Evolutionary conservation across 2,113 vertebrate species (phyloP).

Genomic region (Ahaetulla prasina): DNA sequence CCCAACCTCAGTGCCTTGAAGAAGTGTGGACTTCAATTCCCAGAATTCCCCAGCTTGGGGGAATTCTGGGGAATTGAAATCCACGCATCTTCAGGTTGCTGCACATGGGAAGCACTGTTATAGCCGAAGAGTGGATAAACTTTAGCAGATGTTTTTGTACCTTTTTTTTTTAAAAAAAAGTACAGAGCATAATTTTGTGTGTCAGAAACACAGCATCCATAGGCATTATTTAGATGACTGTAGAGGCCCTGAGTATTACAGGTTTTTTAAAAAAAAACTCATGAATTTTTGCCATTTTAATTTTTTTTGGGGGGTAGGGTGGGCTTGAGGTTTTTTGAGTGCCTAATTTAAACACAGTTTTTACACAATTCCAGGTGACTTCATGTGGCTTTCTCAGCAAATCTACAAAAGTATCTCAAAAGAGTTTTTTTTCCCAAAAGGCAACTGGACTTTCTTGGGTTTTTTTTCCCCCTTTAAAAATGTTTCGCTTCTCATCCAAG

Average conservation of each 20-base stretch:
- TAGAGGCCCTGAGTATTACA: too few relatives aligned
- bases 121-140: not conserved
- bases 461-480: too few relatives aligned
- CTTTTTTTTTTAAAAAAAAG: not conserved
- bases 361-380: not conserved
- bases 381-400: not conserved
- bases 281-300: not conserved
- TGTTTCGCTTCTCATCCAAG: too few relatives aligned
- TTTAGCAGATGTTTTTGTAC: not conserved
- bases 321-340: not conserved
- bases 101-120: too few relatives aligned
- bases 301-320: fast-evolving
- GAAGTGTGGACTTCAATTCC: too few relatives aligned
- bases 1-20: too few relatives aligned
- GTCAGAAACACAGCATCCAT: not conserved
- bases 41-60: too few relatives aligned
- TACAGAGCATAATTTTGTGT: not conserved
- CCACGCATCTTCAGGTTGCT: too few relatives aligned
- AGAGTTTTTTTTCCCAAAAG: too few relatives aligned
- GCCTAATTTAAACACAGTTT: too few relatives aligned
- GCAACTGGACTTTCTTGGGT: too few relatives aligned
- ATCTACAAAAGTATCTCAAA: not conserved
- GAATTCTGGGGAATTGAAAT: too few relatives aligned
- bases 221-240: not conserved
- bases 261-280: not conserved